Conservation (phyloP, 2,113 vertebrate genomes). For the Circaetus cinerascens region DNA sequence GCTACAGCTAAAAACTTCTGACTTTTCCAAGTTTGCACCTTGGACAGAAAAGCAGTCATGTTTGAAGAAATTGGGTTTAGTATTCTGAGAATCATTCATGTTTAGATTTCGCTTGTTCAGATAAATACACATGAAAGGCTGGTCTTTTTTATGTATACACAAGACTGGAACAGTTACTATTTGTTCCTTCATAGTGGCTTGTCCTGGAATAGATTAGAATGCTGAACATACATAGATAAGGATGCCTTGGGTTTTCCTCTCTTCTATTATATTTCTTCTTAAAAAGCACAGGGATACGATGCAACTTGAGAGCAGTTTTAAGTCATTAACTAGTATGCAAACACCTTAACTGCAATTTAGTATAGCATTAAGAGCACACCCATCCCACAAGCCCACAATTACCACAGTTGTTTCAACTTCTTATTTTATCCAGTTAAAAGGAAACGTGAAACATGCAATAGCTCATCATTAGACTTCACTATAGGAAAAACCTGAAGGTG, state of each 20-base stretch:
- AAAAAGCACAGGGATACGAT: not conserved
- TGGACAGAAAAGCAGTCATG: not conserved
- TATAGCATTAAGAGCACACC: not conserved
- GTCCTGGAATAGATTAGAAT: not conserved
- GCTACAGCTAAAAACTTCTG: not conserved
- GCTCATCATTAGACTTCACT: constrained; percentile 39
- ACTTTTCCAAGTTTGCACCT: not conserved
- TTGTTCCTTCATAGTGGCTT: not conserved
- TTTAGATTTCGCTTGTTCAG: not conserved
- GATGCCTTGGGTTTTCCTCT: not conserved
- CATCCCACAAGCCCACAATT: not conserved
- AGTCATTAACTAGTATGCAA: not conserved
- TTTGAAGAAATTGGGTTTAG: not conserved
- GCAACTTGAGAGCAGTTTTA: not conserved
- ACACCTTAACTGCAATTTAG: constrained; percentile 7
- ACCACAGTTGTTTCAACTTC: constrained; percentile 1
- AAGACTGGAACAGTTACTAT: not conserved
- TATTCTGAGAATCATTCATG: not conserved
- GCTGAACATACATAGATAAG: not conserved
- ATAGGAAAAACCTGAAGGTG: constrained; percentile 42
- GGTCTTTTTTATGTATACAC: not conserved
- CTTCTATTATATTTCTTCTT: not conserved
- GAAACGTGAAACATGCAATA: constrained; percentile 26
- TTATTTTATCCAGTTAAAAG: constrained; percentile 10
- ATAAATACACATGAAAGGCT: not conserved